Base-by-base conservation (phyloP, 2,113 vertebrate species). In the Lota lota region DNA sequence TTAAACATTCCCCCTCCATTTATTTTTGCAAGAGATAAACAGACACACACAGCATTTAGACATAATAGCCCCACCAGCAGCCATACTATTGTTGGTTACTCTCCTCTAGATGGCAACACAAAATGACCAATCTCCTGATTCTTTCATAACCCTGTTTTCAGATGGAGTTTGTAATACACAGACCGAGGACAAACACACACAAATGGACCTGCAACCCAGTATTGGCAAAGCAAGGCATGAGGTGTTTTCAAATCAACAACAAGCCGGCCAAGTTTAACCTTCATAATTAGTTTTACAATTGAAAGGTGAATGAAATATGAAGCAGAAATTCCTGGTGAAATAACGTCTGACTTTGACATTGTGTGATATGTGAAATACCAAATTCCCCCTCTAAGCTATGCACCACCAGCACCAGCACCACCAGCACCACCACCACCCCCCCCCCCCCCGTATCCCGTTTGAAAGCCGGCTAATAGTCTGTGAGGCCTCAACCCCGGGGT, bases 391-490 rank as follows among this genome's bases (percentile, higher is more conserved):
- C 59, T 74, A 8, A 51, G 63, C 63, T 64, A 12, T 47, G 28
- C 33, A 47, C n/a, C 62, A 17, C 40, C 40, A 11, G 10, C 40
- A 1, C 18, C 33, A 20, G 19, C 62, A 17, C 40, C 40, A 47
- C 10, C 28, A 33, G 3, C 28, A 33, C 28, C 28, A 33, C 28
- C 28, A 33, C 28, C 28, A 33, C 28, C 28, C 28, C 3, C 28
- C 28, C 3, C 40, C 40, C 40, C 40, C 40, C 10, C 40, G 10
- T n/a, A n/a, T 3, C 21, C 59, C 12, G 15, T 15, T 20, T 24
- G 2, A 56, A 56, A 70, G 53, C 59, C 51, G 19, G 66, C 73
- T 81, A 83, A 83, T 68, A 75, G 64, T 69, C 67, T 61, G 59
- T 22, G 10, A 33, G 22, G 36, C 11, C 66, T 61, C 36, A 61